A percentile compares a stretch with the other conserved stretches of the same genome.
Evolutionary conservation across 2,888 invertebrate genomes (phyloP).

Genomic region (Shargacucullia verbasci): DNA sequence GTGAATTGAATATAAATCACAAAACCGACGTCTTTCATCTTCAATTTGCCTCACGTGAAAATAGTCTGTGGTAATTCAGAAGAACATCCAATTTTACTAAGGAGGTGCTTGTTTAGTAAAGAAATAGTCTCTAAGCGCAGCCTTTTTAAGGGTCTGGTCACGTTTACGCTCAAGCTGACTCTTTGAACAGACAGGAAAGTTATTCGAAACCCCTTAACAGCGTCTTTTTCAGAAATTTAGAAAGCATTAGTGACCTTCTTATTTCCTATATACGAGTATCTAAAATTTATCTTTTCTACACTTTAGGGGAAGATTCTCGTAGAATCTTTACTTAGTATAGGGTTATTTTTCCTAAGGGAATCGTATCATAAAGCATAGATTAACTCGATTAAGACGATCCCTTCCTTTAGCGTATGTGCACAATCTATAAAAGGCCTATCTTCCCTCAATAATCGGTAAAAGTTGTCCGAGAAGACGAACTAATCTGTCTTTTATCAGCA

Average conservation of each 20-base stretch:
- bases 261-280: conserved; percentile 22
- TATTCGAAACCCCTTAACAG: conserved; percentile 21
- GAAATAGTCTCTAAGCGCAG: conserved; percentile 7
- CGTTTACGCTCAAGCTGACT: conserved; percentile 32
- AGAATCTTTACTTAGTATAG: conserved; percentile 5
- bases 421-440: not conserved
- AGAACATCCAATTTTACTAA: conserved; percentile 1
- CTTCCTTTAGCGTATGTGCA: not conserved
- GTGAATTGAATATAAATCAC: conserved; percentile 19
- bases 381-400: conserved; percentile 23
- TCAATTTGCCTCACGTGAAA: conserved; percentile 4
- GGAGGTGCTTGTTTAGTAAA: not conserved
- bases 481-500: conserved; percentile 19
- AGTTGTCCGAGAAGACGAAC: conserved; percentile 5
- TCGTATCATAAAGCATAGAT: conserved; percentile 9
- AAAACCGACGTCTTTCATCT: conserved; percentile 2
- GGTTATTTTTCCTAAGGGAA: conserved; percentile 6
- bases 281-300: conserved; percentile 23
- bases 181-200: conserved; percentile 16
- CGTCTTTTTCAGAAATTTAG: conserved; percentile 27
- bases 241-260: conserved; percentile 16
- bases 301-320: conserved; percentile 8
- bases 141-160: conserved; percentile 34
- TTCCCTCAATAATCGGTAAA: conserved; percentile 16
- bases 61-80: not conserved